Base-by-base conservation (phyloP, 2,113 vertebrate genomes). In the Epinephelus cyanopodus region DNA sequence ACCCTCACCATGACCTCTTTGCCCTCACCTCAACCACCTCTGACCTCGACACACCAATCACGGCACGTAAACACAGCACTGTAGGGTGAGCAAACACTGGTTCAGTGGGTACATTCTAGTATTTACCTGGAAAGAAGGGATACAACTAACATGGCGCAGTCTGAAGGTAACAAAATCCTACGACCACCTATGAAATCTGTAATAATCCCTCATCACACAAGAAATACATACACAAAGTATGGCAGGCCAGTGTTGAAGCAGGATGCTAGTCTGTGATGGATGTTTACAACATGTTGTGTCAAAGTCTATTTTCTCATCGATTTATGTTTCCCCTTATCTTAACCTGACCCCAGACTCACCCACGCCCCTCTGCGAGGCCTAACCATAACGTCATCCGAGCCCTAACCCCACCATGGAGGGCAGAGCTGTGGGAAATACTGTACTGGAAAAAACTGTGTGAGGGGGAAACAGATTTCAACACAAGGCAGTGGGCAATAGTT, bases 261-360 rank as follows among this genome's bases (percentile, higher is more conserved):
- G 23, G 6, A 18, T 42, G 17, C 10, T 0, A 0, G n/a, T 63
- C 19, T 39, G 15, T 23, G 29, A 18, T 68, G 37, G 25, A 74
- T 66, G 42, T 63, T 62, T 74, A 50, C 37, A 14, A 10, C 50
- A 33, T 73, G 63, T 14, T 73, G 39, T 37, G 50, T 75, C 62
- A 66, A 48, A 48, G 42, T 53, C 53, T 76, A 23, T 70, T 68
- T 75, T 15, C 37, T 9, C 25, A n/a, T 54, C 2, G n/a, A 47
- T 66, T 81, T 69, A 27, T 70, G 48, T 47, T 75, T 25, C 15
- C 45, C 65, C 15, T 70, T 70, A 69, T 53, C 57, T 61, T n/a
- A 42, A 53, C 47, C n/a, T 53, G 66, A 82, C 33, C 37, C 15
- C 48, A 14, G 14, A 3, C 61, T 50, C 10, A 52, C 29, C 45